A percentile compares a stretch with the other conserved stretches of the same genome.
These are phyloP conservation scores for Rattus norvegicus DNA, from an alignment of 2,113 vertebrate species.

Conservation along the genomic window GRCr8 NC_086034.1:4665001-4665500, in stretches of 20 bases:
- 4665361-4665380: not conserved
- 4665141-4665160: conserved; percentile 24
- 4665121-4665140: conserved; percentile 23
- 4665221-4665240: conserved; percentile 19
- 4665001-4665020: not conserved
- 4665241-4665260: not conserved
- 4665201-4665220: conserved; percentile 38
- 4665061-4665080: not conserved
- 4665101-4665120: not conserved
- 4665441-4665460: not conserved
- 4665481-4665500: not conserved
- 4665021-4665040: not conserved
- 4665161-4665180: not conserved
- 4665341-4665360: not conserved
- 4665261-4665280: not conserved
- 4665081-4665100: not conserved
- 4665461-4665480: not conserved
- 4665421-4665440: not conserved
- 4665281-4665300: conserved; percentile 14
- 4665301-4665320: conserved; percentile 18
- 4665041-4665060: not conserved
- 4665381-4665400: not conserved
- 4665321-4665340: not conserved
- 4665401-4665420: conserved; percentile 35
- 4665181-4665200: conserved; percentile 41